phyloP scores from a whole-genome alignment of 2,797 vertebrate species.

The Paramormyrops hopkinsi region DNA sequence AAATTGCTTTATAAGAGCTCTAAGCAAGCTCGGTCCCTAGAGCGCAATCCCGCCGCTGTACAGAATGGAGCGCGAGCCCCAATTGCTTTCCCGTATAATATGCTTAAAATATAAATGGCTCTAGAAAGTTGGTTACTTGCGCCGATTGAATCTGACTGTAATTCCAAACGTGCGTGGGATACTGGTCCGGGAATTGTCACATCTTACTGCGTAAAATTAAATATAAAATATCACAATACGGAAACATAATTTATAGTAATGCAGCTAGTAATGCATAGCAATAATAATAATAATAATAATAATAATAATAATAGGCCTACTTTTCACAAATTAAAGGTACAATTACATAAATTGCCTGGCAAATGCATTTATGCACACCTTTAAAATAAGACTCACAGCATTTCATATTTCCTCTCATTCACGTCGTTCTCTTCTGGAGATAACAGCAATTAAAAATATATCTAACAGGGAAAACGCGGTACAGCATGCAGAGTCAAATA shows the following conservation, averaged over 20 bases:
- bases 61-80: background rate
- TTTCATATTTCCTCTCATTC: background rate
- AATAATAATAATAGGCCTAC: background rate
- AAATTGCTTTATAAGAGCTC: conserved; percentile 5
- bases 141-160: background rate
- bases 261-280: background rate
- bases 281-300: background rate
- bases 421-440: background rate
- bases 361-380: background rate
- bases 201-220: background rate
- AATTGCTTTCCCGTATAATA: background rate
- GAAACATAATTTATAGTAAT: background rate
- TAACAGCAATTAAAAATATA: background rate
- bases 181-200: background rate
- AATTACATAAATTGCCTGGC: background rate
- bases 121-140: background rate
- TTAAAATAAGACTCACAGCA: background rate
- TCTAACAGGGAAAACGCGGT: background rate
- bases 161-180: background rate
- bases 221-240: background rate
- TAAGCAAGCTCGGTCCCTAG: background rate
- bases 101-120: background rate
- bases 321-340: background rate
- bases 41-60: background rate
- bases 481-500: background rate